Percentiles rank a stretch among this genome's conserved stretches.
phyloP scores from a whole-genome alignment of 2,888 invertebrate genomes.

The Agrypnus murinus region DNA sequence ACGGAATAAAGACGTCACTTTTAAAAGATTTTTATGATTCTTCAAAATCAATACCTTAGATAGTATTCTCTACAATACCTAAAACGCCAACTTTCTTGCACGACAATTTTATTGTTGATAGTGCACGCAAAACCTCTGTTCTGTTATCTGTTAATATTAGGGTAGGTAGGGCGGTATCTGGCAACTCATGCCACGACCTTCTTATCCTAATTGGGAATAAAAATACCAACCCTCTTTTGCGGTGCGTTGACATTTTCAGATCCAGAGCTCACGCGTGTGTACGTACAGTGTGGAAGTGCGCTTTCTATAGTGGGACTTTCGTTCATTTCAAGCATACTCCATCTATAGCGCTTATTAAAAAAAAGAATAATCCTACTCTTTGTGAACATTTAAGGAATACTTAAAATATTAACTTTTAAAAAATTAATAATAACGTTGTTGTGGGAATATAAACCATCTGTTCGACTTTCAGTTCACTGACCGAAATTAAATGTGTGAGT shows the following conservation, averaged over 20 bases:
- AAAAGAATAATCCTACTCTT: background rate
- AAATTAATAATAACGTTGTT: too few species aligned
- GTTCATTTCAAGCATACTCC: too few species aligned
- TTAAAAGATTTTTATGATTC: too few species aligned
- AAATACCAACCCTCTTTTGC: slow-evolving; percentile 29
- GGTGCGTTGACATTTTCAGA: slow-evolving; percentile 23
- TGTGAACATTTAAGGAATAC: background rate
- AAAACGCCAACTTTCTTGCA: background rate
- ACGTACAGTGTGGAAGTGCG: too few species aligned
- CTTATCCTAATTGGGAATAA: slow-evolving; percentile 37
- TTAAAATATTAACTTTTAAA: background rate
- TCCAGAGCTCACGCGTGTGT: slow-evolving; percentile 3
- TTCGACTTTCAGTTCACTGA: background rate
- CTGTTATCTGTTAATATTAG: slow-evolving; percentile 41
- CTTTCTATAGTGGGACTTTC: background rate
- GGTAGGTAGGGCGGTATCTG: slow-evolving; percentile 49
- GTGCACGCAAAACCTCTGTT: slow-evolving; percentile 35
- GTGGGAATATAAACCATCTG: background rate
- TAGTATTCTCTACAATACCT: slow-evolving; percentile 6
- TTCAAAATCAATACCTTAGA: too few species aligned
- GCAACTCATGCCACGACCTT: slow-evolving; percentile 42
- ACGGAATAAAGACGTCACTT: too few species aligned
- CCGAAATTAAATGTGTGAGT: slow-evolving; percentile 24
- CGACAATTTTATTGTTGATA: slow-evolving; percentile 15
- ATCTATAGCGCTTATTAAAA: background rate